Evolutionary conservation across 2,888 invertebrate genomes (phyloP), one percentile per base, ranked within the genome.

Genomic region (Phengaris arion): DNA sequence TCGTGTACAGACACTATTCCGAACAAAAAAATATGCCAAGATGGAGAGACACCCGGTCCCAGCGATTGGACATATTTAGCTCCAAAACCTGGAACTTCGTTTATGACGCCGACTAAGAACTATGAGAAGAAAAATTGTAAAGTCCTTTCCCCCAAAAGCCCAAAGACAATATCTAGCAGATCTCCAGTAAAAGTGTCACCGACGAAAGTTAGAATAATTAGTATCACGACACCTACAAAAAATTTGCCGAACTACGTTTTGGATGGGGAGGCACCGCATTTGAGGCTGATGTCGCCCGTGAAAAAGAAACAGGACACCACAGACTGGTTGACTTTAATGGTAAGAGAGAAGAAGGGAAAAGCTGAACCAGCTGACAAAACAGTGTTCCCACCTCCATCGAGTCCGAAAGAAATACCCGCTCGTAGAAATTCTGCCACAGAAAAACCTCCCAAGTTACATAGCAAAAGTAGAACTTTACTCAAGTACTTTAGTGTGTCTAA

Each of bases 211-310:
- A 82, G 87, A 64, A 79, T 85, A 79, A 78, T 87, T 79, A 78
- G 87, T 80, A 83, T 87, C 77, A 78, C 82, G 73, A 95, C 96
- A 1, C 96, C 96, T 0, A 96, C 96, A 0, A 93, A 94, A 15
- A 95, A 97, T 85, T 86, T 97, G 77, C 97, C 97, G 0, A 96
- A 97, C 89, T 97, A 94, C 82, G 96, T 97, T 0, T 80, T 96
- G 13, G 95, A 96, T 81, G 97, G 97, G 0, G 95, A 95, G 57
- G 97, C 97, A 0, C 97, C 97, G 0, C 97, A 97, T 85, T 85
- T 96, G 74, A 89, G 94, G 59, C 92, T 95, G 74, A 95, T 95
- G 93, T 97, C 97, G 0, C 97, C 97, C 0, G 94, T 94, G 52
- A 95, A 95, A 77, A 94, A 94, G 79, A 92, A 92, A 52, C 95